These are phyloP conservation scores for Caenorhabditis sp. DNA, from an alignment of 2,888 invertebrate species.

Conservation along the genomic window DNA sequence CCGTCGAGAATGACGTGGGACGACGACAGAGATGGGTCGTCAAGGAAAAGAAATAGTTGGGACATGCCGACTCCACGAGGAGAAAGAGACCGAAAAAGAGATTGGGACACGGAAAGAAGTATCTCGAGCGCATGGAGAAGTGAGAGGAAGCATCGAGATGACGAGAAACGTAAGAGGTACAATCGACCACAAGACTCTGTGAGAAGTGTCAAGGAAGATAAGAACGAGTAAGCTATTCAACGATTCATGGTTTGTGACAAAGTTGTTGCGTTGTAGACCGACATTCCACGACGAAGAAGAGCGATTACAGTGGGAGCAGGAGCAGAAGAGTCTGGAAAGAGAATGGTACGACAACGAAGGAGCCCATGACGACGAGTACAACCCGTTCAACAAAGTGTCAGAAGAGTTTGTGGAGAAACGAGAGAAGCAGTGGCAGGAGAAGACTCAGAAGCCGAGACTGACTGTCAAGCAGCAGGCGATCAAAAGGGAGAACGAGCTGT, in stretches of 20 bases:
- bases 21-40: constrained; percentile 63
- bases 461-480: constrained; percentile 96
- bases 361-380: constrained; percentile 86
- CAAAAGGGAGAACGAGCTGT: constrained; percentile 94
- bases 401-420: constrained; percentile 94
- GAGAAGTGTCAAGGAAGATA: constrained; percentile 59
- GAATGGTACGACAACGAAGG: constrained; percentile 98
- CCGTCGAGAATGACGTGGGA: constrained; percentile 76
- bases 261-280: constrained; percentile 36
- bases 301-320: constrained; percentile 89
- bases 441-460: constrained; percentile 85
- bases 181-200: constrained; percentile 57
- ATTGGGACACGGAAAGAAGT: constrained; percentile 53
- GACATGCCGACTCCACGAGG: constrained; percentile 89
- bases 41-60: constrained; percentile 83
- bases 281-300: constrained; percentile 83
- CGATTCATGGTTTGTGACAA: not conserved
- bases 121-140: constrained; percentile 71
- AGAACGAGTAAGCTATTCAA: constrained; percentile 46
- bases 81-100: constrained; percentile 37
- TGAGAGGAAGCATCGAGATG: constrained; percentile 64
- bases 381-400: constrained; percentile 85
- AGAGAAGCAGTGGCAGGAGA: constrained; percentile 91
- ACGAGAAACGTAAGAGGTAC: constrained; percentile 44
- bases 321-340: constrained; percentile 89